Percentiles rank a stretch among this genome's conserved stretches.
phyloP scores from a whole-genome alignment of 2,113 vertebrate species.

The Eulacestoma nigropectus region DNA sequence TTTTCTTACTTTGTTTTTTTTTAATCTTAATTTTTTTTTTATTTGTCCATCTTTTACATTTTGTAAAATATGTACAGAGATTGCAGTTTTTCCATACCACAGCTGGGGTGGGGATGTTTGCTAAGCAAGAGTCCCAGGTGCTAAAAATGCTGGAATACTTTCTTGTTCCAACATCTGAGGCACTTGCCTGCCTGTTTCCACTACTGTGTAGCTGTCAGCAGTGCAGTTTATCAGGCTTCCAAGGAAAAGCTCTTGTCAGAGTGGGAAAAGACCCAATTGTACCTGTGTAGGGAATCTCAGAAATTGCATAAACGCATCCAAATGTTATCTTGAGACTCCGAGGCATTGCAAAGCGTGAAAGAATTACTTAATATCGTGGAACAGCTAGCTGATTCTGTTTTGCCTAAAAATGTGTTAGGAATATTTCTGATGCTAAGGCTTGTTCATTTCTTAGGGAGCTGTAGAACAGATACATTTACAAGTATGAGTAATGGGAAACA shows the following conservation, averaged over 20 bases:
- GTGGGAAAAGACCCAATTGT: neutral
- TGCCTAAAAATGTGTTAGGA: conserved; percentile 29
- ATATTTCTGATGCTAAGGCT: conserved; percentile 18
- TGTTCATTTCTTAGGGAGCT: conserved; percentile 27
- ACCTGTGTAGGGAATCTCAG: neutral
- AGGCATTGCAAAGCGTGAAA: neutral
- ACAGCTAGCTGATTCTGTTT: neutral
- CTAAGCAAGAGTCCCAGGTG: neutral
- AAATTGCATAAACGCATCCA: neutral
- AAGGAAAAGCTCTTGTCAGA: neutral
- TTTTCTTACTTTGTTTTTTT: neutral
- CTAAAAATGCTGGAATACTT: neutral
- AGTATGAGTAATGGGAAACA: conserved; percentile 58
- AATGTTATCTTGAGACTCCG: neutral
- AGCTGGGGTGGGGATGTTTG: neutral
- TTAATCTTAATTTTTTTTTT: neutral
- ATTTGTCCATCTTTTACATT: neutral
- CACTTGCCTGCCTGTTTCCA: neutral
- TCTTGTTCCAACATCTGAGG: neutral
- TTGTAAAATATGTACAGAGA: neutral
- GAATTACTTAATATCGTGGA: neutral
- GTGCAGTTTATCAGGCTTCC: neutral
- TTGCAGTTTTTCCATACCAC: neutral
- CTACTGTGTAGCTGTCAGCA: neutral
- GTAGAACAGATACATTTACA: conserved; percentile 49